Conservation (phyloP, 2,888 invertebrate genomes). For the Galerucella nymphaeae region DNA sequence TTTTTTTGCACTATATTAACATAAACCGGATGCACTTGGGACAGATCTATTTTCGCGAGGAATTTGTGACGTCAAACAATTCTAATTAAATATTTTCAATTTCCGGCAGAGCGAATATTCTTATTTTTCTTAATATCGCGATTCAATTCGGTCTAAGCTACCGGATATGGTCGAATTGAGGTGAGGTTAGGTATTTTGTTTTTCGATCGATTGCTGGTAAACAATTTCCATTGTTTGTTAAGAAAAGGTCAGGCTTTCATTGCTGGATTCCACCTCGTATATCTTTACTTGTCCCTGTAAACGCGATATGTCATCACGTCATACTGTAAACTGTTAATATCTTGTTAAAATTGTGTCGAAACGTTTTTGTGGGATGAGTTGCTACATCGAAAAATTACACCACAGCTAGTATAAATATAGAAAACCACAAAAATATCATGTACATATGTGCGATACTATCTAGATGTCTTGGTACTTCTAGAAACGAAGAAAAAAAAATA, state of each 20-base stretch:
- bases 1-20: slow-evolving; percentile 14
- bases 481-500: slow-evolving; percentile 14
- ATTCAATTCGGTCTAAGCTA: neutral
- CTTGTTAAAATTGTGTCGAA: slow-evolving; percentile 22
- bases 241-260: no score
- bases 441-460: slow-evolving; percentile 9
- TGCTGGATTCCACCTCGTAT: no score
- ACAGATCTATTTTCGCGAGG: slow-evolving; percentile 28
- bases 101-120: slow-evolving; percentile 2
- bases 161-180: slow-evolving; percentile 19
- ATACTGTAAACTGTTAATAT: slow-evolving; percentile 16
- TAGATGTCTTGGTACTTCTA: slow-evolving; percentile 9
- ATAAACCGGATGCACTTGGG: slow-evolving; percentile 24
- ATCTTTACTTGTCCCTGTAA: neutral
- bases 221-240: slow-evolving; percentile 23
- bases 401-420: slow-evolving; percentile 30
- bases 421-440: slow-evolving; percentile 26
- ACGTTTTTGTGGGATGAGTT: slow-evolving; percentile 32
- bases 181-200: neutral
- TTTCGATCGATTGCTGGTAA: slow-evolving; percentile 17
- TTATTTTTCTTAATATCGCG: neutral
- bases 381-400: slow-evolving; percentile 19
- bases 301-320: slow-evolving; percentile 18
- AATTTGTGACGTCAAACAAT: slow-evolving; percentile 22
- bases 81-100: neutral